These are phyloP conservation scores for Numenius phaeopus DNA, from an alignment of 2,797 vertebrate species.

Conservation along the genomic window DNA sequence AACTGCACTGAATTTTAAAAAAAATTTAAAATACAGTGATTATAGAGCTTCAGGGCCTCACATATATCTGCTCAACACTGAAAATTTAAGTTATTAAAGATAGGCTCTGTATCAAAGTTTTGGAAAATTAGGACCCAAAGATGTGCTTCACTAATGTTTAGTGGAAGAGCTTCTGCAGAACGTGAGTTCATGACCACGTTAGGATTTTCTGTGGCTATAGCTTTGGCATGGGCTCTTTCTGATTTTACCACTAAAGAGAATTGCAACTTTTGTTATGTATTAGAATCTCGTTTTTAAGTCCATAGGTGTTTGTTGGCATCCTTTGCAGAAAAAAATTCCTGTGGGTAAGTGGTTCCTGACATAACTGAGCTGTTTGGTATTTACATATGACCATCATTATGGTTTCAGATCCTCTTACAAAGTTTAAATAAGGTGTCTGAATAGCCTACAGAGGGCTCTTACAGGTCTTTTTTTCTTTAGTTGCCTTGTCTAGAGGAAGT, in stretches of 20 bases:
- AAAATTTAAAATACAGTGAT: slow-evolving; percentile 20
- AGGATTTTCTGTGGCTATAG: background rate
- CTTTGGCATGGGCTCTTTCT: background rate
- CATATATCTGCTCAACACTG: background rate
- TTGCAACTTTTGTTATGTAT: background rate
- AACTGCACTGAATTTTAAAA: slow-evolving; percentile 44
- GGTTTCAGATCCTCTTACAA: slow-evolving; percentile 29
- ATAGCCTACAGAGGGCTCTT: slow-evolving; percentile 34
- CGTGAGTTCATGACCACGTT: background rate
- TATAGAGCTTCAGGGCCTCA: background rate
- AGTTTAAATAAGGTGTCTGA: slow-evolving; percentile 56
- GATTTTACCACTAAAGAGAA: background rate
- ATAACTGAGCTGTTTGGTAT: background rate
- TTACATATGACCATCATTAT: background rate
- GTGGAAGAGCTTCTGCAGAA: background rate
- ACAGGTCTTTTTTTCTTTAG: background rate
- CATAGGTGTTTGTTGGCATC: background rate
- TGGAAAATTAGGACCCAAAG: background rate
- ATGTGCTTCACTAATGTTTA: background rate
- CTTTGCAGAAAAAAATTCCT: background rate
- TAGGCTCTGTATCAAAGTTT: background rate
- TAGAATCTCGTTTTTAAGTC: background rate
- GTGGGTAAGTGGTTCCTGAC: background rate
- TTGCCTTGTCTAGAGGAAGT: slow-evolving; percentile 26
- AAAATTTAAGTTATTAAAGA: background rate